These are phyloP conservation scores for Lasaia peninsularis DNA, from an alignment of 1,140 invertebrate genomes.

Conservation along the genomic window DNA sequence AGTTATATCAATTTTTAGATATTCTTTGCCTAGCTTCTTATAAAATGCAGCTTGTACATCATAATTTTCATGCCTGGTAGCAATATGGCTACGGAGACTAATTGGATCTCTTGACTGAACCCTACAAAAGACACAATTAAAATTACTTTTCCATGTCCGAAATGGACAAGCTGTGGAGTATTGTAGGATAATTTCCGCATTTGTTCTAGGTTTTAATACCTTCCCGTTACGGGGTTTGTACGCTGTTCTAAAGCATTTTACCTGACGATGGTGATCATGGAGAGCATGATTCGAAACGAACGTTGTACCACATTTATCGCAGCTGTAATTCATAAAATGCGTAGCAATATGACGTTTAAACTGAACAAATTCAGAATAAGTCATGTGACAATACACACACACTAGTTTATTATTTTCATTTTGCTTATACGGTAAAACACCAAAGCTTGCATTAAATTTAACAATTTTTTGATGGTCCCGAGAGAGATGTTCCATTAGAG, in stretches of 20 bases:
- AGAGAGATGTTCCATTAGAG: slow-evolving; percentile 56
- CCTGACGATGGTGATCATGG: slow-evolving; percentile 53
- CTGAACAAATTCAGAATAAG: slow-evolving; percentile 43
- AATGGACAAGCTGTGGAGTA: slow-evolving; percentile 61
- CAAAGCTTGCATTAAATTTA: slow-evolving; percentile 55
- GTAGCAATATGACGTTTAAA: slow-evolving; percentile 57
- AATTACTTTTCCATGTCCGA: slow-evolving; percentile 62
- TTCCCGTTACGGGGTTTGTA: slow-evolving; percentile 59
- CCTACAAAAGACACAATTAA: slow-evolving; percentile 64
- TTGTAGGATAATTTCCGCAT: slow-evolving; percentile 63
- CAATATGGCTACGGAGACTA: slow-evolving; percentile 48
- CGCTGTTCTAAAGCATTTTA: slow-evolving; percentile 56
- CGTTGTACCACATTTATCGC: slow-evolving; percentile 62
- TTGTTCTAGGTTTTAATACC: slow-evolving; percentile 47
- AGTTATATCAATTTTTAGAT: slow-evolving; percentile 62
- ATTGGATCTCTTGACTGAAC: slow-evolving; percentile 54
- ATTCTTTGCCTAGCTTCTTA: slow-evolving; percentile 62
- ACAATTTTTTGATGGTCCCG: slow-evolving; percentile 52
- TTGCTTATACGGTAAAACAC: slow-evolving; percentile 61
- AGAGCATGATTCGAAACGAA: slow-evolving; percentile 58
- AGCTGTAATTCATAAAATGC: slow-evolving; percentile 63
- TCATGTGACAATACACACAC: slow-evolving; percentile 57
- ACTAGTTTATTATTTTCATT: slow-evolving; percentile 40
- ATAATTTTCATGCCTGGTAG: slow-evolving; percentile 50
- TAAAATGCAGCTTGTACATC: slow-evolving; percentile 60